These are phyloP conservation scores for Oreochromis niloticus DNA, from an alignment of 2,113 vertebrate genomes.

Conservation along the genomic window DNA sequence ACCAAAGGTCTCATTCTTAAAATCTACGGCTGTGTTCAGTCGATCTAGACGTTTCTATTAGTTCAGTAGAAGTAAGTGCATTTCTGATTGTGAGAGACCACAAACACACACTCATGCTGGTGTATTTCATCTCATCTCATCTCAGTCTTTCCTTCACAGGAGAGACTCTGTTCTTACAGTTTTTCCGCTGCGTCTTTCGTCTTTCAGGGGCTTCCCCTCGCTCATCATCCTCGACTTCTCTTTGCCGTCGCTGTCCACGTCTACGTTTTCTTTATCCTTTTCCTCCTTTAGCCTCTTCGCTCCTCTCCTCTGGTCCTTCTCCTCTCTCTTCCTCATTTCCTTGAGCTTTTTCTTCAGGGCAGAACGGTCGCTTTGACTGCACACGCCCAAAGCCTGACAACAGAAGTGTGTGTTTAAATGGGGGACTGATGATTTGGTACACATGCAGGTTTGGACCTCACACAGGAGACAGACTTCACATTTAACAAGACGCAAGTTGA, in stretches of 20 bases:
- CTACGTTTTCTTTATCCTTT: background rate
- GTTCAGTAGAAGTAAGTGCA: background rate
- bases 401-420: background rate
- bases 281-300: conserved; percentile 35
- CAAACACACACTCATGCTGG: conserved; percentile 27
- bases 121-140: background rate
- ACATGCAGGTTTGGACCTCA: background rate
- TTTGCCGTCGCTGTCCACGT: background rate
- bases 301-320: conserved; percentile 41
- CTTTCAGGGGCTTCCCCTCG: background rate
- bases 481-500: background rate
- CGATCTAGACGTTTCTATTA: background rate
- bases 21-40: background rate
- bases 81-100: background rate
- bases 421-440: background rate
- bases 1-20: background rate
- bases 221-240: background rate
- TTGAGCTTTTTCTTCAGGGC: conserved; percentile 65
- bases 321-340: conserved; percentile 60
- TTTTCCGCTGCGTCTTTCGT: background rate
- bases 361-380: conserved; percentile 68
- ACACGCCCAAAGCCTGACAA: conserved; percentile 77
- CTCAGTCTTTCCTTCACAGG: background rate
- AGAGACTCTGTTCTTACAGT: conserved; percentile 55
- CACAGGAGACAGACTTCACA: background rate